phyloP scores from a whole-genome alignment of 2,797 vertebrate genomes.

The Pangasius mekongensis region DNA sequence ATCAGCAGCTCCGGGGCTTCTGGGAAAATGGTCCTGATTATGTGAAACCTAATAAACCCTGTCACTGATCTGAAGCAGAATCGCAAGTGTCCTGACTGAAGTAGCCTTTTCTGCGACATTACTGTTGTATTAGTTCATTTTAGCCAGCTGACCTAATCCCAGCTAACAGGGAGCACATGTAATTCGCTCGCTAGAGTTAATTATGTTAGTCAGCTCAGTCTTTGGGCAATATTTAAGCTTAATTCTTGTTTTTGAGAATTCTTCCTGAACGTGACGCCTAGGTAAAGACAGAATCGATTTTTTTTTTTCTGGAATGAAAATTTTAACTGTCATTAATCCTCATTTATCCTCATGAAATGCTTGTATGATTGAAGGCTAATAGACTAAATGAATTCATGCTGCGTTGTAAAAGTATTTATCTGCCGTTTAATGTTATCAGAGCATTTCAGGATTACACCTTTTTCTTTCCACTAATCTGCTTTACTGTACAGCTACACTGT shows the following conservation, averaged over 20 bases:
- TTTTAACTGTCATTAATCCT: not conserved
- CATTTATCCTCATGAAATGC: not conserved
- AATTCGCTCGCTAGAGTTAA: not conserved
- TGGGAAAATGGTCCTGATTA: constrained; percentile 87
- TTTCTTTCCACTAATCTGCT: too few relatives aligned
- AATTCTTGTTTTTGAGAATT: not conserved
- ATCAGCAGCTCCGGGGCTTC: constrained; percentile 80
- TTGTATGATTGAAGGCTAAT: not conserved
- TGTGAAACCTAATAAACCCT: constrained; percentile 58
- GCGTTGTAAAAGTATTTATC: not conserved
- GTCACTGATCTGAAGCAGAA: not conserved
- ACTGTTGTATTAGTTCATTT: not conserved
- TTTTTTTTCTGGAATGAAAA: not conserved
- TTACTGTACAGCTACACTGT: too few relatives aligned
- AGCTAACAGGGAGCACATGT: not conserved
- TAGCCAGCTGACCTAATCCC: not conserved
- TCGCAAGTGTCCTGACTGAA: not conserved
- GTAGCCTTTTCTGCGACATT: not conserved
- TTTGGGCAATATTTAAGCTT: not conserved
- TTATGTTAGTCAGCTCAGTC: not conserved
- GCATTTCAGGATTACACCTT: not conserved
- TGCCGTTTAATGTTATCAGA: not conserved
- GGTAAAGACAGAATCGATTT: too few relatives aligned
- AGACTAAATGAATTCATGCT: not conserved
- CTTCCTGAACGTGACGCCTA: not conserved